Percentiles rank a stretch among this genome's conserved stretches.
phyloP scores from a whole-genome alignment of 2,113 vertebrate species.

The Cranoglanis bouderius region DNA sequence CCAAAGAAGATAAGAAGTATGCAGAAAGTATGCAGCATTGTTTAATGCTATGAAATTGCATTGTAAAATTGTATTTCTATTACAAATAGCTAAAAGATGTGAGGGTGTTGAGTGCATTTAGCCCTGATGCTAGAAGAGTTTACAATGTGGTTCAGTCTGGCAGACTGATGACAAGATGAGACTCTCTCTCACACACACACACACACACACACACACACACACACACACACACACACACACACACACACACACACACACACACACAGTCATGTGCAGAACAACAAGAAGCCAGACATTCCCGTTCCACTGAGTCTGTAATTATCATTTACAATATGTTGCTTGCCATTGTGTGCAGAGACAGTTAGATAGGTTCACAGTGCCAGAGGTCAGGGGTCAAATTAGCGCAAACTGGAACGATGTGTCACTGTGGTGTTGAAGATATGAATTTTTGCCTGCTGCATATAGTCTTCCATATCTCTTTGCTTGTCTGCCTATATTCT shows the following conservation, averaged over 20 bases:
- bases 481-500: not conserved
- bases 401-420: not conserved
- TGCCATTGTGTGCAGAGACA: constrained; percentile 18
- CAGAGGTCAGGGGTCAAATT: constrained; percentile 21
- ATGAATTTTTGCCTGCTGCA: not conserved
- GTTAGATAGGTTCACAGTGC: constrained; percentile 5
- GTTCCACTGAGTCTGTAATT: constrained; percentile 32
- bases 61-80: not conserved
- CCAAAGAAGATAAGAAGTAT: not conserved
- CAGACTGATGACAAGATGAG: constrained; percentile 24
- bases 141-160: constrained; percentile 18
- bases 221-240: not conserved
- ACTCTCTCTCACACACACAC: not conserved
- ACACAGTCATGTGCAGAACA: constrained; percentile 27
- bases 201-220: not conserved
- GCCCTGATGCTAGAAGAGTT: constrained; percentile 2
- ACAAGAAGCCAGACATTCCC: not conserved
- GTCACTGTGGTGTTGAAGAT: not conserved
- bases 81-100: not conserved
- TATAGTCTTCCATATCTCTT: not conserved
- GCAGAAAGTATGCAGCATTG: not conserved
- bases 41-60: not conserved
- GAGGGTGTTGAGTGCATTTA: not conserved
- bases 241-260: not conserved
- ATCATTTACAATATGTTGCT: constrained; percentile 29